Evolutionary conservation across 1,140 invertebrate genomes (phyloP), one percentile per base, ranked within the genome.

Genomic region (Coboldia fuscipes): DNA sequence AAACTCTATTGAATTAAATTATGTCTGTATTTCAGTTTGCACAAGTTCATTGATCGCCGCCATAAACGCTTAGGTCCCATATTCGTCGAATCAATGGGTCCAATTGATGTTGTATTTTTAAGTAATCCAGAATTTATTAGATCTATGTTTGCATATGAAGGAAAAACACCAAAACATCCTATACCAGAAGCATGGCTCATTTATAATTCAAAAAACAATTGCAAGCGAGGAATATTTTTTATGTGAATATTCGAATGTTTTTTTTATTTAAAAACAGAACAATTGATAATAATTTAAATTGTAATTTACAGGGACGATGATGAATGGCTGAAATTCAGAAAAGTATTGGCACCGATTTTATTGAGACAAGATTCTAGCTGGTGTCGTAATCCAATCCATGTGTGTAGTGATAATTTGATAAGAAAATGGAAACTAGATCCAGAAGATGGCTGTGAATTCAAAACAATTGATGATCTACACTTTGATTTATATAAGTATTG

Each of bases 131-230:
- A 27, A 27, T n/a, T n/a, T 27, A 12, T 27, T 23, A 23, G 6
- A 12, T 23, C 22, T 23, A 65, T 86, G 12, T 85, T 82, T 50
- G 46, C 63, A 5, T 54, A 71, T 8, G 83, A 89, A 61, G 83
- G 79, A 35, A 68, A 70, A 44, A 72, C 72, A 46, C 83, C 83
- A 0, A 56, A 56, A 30, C 80, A 86, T 54, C 66, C 82, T 42
- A 48, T 86, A 39, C 83, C 83, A 3, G 77, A 85, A 45, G 62
- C 80, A 3, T 89, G 83, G 82, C 50, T 65, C 1, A 48, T 79
- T 10, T 88, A 86, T 44, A 85, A 85, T 45, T 51, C 79, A 43
- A 50, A 68, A 2, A 64, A 74, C 40, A 62, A 66, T 20, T 71
- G 66, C 30, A 60, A 71, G 41, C 64, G 84, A 41, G 84, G 84